Evolutionary conservation across 92 coral and sea anemone species (phyloP).

Genomic region (Bergia sp.): DNA sequence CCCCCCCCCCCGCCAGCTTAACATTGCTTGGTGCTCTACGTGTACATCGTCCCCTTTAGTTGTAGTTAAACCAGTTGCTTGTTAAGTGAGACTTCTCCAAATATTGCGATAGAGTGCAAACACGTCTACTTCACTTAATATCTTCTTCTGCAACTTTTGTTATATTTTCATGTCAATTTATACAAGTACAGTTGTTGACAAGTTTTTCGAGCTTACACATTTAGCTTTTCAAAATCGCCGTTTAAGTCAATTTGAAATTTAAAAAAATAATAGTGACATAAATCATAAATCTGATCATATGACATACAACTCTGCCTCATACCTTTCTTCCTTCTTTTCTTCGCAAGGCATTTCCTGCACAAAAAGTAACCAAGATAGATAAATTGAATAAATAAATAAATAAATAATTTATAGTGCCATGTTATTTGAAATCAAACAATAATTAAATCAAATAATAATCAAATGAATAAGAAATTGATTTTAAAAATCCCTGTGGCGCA

Average conservation of each 20-base stretch:
- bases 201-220: not conserved
- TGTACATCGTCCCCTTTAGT: too few relatives aligned
- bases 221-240: not conserved
- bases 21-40: too few relatives aligned
- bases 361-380: not conserved
- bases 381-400: not conserved
- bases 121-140: not conserved
- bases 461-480: too few relatives aligned
- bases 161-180: not conserved
- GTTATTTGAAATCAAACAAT: too few relatives aligned
- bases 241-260: not conserved
- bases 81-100: too few relatives aligned
- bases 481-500: too few relatives aligned
- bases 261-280: too few relatives aligned
- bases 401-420: not conserved
- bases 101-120: not conserved
- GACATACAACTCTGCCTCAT: not conserved
- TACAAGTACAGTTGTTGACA: not conserved
- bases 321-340: slow-evolving; percentile 18
- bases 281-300: not conserved
- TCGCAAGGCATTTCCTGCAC: slow-evolving; percentile 29
- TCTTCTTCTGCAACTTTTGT: not conserved
- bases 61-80: too few relatives aligned
- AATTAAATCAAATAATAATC: too few relatives aligned
- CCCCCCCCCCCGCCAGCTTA: too few relatives aligned